Percentiles rank a stretch among this genome's conserved stretches.
phyloP scores from a whole-genome alignment of 1,140 invertebrate genomes.

The Goniozus legneri region DNA sequence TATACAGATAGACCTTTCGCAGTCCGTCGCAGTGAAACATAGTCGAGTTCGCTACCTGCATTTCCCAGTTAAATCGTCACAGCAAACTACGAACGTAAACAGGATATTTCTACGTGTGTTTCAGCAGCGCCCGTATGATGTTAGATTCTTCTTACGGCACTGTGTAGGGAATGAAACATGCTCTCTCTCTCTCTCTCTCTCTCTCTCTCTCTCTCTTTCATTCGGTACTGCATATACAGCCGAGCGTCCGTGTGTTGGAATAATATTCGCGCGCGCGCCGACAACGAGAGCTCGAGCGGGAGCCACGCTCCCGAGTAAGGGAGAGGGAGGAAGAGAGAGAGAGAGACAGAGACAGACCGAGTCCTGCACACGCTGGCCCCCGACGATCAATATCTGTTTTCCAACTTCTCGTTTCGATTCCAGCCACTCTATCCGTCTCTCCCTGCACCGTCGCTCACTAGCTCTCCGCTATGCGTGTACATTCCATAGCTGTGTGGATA shows the following conservation, averaged over 20 bases:
- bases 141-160: background rate
- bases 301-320: background rate
- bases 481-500: too few relatives aligned
- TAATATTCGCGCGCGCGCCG: background rate
- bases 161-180: too few relatives aligned
- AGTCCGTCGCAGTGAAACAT: too few relatives aligned
- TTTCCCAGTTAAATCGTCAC: too few relatives aligned
- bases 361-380: background rate
- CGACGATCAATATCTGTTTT: conserved; percentile 31
- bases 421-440: conserved; percentile 18
- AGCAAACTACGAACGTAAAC: too few relatives aligned
- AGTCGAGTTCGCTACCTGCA: too few relatives aligned
- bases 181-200: too few relatives aligned
- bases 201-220: too few relatives aligned
- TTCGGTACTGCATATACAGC: too few relatives aligned
- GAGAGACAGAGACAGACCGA: conserved; percentile 19
- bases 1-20: too few relatives aligned
- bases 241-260: too few relatives aligned
- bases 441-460: background rate
- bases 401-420: conserved; percentile 28
- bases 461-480: background rate
- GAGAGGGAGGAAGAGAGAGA: conserved; percentile 1
- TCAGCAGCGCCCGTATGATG: background rate
- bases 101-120: background rate
- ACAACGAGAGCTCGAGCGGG: background rate